phyloP scores from a whole-genome alignment of 1,140 invertebrate species.

The Ladona fulva region DNA sequence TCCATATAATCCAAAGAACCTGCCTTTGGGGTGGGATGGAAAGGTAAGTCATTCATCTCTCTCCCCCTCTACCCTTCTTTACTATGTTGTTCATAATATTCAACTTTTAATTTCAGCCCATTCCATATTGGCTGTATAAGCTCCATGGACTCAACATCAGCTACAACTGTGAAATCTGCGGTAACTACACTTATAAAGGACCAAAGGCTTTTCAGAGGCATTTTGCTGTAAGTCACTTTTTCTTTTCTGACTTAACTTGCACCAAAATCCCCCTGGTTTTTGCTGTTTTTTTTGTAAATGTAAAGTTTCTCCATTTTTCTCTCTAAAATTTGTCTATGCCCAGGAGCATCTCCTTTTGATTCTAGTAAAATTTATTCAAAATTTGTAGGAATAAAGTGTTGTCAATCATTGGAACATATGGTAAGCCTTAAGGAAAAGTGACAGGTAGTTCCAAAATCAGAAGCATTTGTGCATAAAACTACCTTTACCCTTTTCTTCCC shows the following conservation, averaged over 20 bases:
- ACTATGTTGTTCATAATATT: conserved; percentile 15
- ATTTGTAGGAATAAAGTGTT: too few relatives aligned
- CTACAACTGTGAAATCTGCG: conserved; percentile 99
- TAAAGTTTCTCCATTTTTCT: too few relatives aligned
- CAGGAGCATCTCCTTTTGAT: too few relatives aligned
- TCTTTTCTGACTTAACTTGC: conserved; percentile 14
- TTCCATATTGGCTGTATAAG: conserved; percentile 99
- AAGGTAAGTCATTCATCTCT: conserved; percentile 50
- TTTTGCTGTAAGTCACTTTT: conserved; percentile 64
- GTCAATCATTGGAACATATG: too few relatives aligned
- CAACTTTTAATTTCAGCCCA: conserved; percentile 53
- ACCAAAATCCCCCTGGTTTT: too few relatives aligned
- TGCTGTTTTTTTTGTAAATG: too few relatives aligned
- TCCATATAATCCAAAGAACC: conserved; percentile 98
- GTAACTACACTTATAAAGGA: conserved; percentile 98
- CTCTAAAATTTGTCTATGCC: too few relatives aligned
- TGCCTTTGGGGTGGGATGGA: conserved; percentile 98
- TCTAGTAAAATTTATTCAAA: too few relatives aligned
- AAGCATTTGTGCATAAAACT: too few relatives aligned
- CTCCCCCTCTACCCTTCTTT: background rate
- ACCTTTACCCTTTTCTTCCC: too few relatives aligned
- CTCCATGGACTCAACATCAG: conserved; percentile 97
- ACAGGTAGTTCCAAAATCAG: too few relatives aligned
- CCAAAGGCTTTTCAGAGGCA: conserved; percentile 99
- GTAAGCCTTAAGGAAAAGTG: too few relatives aligned